A percentile compares a stretch with the other conserved stretches of the same genome.
phyloP scores from a whole-genome alignment of 2,797 vertebrate genomes.

The Enteromius paludinosus region DNA sequence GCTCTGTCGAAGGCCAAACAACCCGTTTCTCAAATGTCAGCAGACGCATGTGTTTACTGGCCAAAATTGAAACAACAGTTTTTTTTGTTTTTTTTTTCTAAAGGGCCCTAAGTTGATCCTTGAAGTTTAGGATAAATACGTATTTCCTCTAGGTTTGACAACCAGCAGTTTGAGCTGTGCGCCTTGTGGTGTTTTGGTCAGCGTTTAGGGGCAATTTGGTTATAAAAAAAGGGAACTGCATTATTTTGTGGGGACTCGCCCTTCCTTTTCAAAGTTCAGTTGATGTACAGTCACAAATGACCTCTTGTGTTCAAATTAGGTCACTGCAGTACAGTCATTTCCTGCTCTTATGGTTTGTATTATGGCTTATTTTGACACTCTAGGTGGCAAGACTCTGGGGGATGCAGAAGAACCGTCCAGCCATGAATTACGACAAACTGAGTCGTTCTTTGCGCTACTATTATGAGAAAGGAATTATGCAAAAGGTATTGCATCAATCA shows the following conservation, averaged over 20 bases:
- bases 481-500: constrained; percentile 83
- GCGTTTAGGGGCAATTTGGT: constrained; percentile 75
- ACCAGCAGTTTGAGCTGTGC: constrained; percentile 61
- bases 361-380: not conserved
- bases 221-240: constrained; percentile 78
- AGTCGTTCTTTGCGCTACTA: constrained; percentile 97
- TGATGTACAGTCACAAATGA: constrained; percentile 49
- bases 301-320: constrained; percentile 67
- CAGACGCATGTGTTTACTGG: constrained; percentile 1
- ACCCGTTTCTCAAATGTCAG: constrained; percentile 51
- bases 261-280: constrained; percentile 56
- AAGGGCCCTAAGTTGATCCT: not conserved
- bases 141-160: constrained; percentile 56
- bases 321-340: constrained; percentile 27
- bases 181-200: constrained; percentile 69
- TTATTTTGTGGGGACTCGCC: constrained; percentile 74
- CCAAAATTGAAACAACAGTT: not conserved
- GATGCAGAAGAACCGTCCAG: constrained; percentile 99
- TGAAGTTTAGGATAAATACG: not conserved
- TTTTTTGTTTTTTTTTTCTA: constrained; percentile 2
- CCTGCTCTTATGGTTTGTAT: not conserved
- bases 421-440: constrained; percentile 99
- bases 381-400: constrained; percentile 98
- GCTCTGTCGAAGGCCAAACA: constrained; percentile 73
- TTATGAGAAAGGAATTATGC: constrained; percentile 99